Evolutionary conservation across 2,113 vertebrate genomes (phyloP), one percentile per base, ranked within the genome.

Genomic region (Salminus brasiliensis): DNA sequence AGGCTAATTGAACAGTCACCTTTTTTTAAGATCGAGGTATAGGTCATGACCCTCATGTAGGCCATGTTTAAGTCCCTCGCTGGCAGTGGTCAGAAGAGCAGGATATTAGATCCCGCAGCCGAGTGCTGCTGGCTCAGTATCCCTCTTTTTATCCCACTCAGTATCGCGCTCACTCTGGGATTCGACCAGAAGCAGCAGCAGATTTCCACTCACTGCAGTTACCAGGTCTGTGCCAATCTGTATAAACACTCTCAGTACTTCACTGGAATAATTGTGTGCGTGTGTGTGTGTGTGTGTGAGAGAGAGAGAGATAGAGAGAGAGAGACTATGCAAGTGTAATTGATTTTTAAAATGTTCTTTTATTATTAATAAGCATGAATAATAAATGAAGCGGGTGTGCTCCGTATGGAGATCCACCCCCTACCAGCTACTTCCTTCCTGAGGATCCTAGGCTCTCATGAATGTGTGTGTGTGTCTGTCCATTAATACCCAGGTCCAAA

Each of bases 321-420:
- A n/a, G n/a, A n/a, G n/a, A 13, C 5, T n/a, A 36, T 21, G 18
- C 62, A 21, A 68, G 67, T 72, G n/a, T 72, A 55, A 76, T 74
- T 71, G 76, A 71, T 79, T 74, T 73, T 47, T 43, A 27, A 39
- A 57, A 60, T 29, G 13, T 47, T 79, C 70, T 79, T 92, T 88
- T 89, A 93, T 85, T 92, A 92, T 92, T 92, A 90, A 92, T 92
- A 89, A 90, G 88, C 87, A 92, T 93, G 90, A 94, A 93, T 93
- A 92, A 93, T 87, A 91, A 90, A 93, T 92, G 89, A 91, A 88
- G 86, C 87, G 88, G 68, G 57, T 74, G 81, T 70, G 41, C 21
- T 80, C 69, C 84, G 57, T 71, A 45, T 23, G 86, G 90, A 88
- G 66, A 88, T 87, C 88, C 85, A 83, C 87, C 87, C 83, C 85